These are phyloP conservation scores for Glaucopsyche alexis DNA, from an alignment of 2,888 invertebrate genomes.

Conservation along the genomic window DNA sequence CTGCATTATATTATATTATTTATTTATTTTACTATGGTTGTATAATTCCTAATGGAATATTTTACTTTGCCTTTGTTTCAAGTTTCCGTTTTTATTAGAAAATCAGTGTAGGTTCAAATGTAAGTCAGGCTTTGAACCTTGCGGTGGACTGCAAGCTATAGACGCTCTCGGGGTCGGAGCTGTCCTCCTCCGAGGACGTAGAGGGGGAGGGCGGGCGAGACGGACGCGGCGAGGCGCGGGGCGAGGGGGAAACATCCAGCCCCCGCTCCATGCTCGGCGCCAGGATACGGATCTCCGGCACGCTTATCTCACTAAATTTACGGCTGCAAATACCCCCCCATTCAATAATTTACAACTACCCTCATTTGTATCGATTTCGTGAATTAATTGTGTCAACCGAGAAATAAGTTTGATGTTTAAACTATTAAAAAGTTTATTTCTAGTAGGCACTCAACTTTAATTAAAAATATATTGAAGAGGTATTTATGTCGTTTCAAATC, in stretches of 20 bases:
- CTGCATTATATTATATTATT: too few relatives aligned
- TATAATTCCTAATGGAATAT: too few relatives aligned
- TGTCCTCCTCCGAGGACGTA: constrained; percentile 31
- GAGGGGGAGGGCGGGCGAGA: constrained; percentile 38
- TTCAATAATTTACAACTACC: constrained; percentile 34
- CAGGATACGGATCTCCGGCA: constrained; percentile 90
- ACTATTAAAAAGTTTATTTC: neutral
- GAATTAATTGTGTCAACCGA: neutral
- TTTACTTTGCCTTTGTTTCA: too few relatives aligned
- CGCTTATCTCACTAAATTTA: constrained; percentile 86
- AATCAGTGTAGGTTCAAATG: constrained; percentile 37
- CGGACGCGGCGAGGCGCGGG: constrained; percentile 37
- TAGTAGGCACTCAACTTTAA: too few relatives aligned
- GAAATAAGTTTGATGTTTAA: neutral
- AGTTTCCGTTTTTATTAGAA: neutral
- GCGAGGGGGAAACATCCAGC: constrained; percentile 75
- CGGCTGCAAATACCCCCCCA: constrained; percentile 73
- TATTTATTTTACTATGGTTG: too few relatives aligned
- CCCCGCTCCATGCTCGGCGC: constrained; percentile 90
- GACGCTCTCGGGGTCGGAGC: constrained; percentile 75
- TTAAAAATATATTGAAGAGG: too few relatives aligned
- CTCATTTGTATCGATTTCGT: neutral
- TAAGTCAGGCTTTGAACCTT: constrained; percentile 56
- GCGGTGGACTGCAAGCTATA: constrained; percentile 72
- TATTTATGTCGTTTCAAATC: too few relatives aligned